phyloP scores from a whole-genome alignment of 2,888 invertebrate genomes.

The Cephus spinipes region DNA sequence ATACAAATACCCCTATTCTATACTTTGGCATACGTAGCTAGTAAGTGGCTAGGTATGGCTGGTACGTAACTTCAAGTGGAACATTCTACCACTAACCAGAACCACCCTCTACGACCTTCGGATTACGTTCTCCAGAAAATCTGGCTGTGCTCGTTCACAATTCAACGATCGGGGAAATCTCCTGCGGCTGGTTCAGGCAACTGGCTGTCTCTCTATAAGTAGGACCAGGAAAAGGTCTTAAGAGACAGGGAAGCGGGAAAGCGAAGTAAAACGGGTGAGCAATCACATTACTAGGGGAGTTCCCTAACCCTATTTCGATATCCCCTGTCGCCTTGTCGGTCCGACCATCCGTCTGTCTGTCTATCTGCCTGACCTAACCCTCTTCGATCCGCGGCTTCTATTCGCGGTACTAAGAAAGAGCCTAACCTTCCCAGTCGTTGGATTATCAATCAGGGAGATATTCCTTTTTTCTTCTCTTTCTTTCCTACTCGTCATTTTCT shows the following conservation, averaged over 20 bases:
- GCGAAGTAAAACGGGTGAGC: conserved; percentile 52
- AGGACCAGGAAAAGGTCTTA: not conserved
- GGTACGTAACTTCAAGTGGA: not conserved
- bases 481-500: not conserved
- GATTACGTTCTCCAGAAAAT: not conserved
- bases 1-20: not conserved
- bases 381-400: conserved; percentile 23
- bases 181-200: conserved; percentile 36
- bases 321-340: conserved; percentile 23
- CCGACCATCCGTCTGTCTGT: not conserved
- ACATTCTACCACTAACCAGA: not conserved
- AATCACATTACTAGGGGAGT: conserved; percentile 54
- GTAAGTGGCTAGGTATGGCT: not conserved
- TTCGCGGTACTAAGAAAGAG: conserved; percentile 31
- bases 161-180: conserved; percentile 36
- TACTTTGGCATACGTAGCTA: not conserved
- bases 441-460: conserved; percentile 44
- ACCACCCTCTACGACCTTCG: not conserved
- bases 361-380: conserved; percentile 4
- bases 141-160: conserved; percentile 35
- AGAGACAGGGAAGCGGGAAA: conserved; percentile 38
- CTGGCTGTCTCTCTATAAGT: conserved; percentile 11
- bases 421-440: conserved; percentile 27
- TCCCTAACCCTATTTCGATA: conserved; percentile 55
- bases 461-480: not conserved